Base-by-base conservation (phyloP, 2,888 invertebrate species). In the Anorthoa munda region DNA sequence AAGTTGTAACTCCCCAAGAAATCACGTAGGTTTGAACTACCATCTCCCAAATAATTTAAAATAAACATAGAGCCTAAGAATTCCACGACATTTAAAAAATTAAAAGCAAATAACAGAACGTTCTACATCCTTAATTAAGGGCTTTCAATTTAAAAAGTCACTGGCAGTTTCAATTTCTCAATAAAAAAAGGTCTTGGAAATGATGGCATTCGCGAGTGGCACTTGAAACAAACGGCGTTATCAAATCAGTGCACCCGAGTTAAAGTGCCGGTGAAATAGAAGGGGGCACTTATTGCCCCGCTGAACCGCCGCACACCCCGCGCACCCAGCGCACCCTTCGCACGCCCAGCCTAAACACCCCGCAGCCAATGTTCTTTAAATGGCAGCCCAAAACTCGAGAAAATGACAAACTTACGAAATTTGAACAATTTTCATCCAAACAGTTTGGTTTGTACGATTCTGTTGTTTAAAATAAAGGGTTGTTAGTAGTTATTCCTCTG, bases 211-310 rank as follows among this genome's bases (percentile, higher is more conserved):
- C 88, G 87, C 88, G 90, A 94, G 93, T 91, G 91, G 92, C 91
- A 90, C 95, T 95, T 92, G 94, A 93, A 95, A 95, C 95, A 95
- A 95, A 95, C 94, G 95, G 94, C 92, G 94, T 95, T 96, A 95
- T 95, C 95, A 95, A 96, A 96, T 95, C 96, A 95, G 92, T 95
- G 95, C 96, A 94, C 94, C 94, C 93, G 90, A 94, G 94, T 95
- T 95, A 93, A 95, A 95, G 95, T 94, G 93, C 93, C 95, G 93
- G 94, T 94, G 94, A 94, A 95, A 95, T 94, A 94, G 93, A 92
- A 92, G 94, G 94, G 92, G 95, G 94, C 93, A 94, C 94, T 95
- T 95, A 95, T 94, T 94, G 92, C 94, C 93, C 90, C 89, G 88
- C 88, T 87, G 86, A 82, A 86, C 84, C 87, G 69, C 79, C 77